These are phyloP conservation scores for Gymnobelideus leadbeateri DNA, from an alignment of 2,113 vertebrate genomes.

Conservation along the genomic window DNA sequence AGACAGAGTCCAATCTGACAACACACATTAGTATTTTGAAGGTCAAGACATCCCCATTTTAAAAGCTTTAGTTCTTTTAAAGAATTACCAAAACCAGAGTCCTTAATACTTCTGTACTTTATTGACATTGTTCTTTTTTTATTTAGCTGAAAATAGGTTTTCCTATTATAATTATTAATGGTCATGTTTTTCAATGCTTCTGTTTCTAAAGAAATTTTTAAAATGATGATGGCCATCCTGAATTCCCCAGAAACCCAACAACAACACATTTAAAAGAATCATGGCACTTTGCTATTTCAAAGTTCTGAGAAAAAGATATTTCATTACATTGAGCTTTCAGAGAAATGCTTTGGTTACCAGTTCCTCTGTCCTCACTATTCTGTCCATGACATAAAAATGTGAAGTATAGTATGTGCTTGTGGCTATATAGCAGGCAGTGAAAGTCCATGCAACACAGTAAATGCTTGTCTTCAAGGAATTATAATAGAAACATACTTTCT, in stretches of 20 bases:
- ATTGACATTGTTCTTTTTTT: background rate
- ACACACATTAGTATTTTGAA: background rate
- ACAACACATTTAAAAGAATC: background rate
- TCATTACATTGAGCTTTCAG: background rate
- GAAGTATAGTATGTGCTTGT: background rate
- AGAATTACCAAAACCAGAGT: background rate
- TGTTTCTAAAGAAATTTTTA: background rate
- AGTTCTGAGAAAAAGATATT: background rate
- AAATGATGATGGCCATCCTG: background rate
- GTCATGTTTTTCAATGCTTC: background rate
- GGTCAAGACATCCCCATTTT: background rate
- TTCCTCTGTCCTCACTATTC: background rate
- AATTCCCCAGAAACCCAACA: background rate
- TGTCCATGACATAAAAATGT: background rate
- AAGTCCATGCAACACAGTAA: background rate
- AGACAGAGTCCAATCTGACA: background rate
- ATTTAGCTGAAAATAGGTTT: background rate
- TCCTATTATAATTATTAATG: background rate
- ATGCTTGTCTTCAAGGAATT: background rate
- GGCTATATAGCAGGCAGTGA: background rate
- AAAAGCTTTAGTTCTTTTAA: background rate
- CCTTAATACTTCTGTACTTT: background rate
- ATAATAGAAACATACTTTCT: background rate
- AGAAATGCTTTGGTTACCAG: background rate
- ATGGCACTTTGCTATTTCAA: background rate